Evolutionary conservation across 2,797 vertebrate species (phyloP), one percentile per base, ranked within the genome.

Genomic region (Potorous gilbertii): DNA sequence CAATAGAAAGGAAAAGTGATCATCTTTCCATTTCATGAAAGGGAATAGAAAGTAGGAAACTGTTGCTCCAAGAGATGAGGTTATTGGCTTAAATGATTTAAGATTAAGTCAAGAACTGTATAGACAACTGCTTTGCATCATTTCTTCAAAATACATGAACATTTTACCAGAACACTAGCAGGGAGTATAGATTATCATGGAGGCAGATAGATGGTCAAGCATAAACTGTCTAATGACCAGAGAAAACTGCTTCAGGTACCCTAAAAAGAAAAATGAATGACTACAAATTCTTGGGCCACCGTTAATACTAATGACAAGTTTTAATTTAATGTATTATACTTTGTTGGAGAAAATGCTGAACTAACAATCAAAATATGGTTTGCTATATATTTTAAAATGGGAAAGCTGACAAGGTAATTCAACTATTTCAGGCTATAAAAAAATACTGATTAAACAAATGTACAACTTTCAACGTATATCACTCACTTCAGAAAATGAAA

Each of bases 361-460:
- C n/a, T 91, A 98, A 98, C 98, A 98, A n/a, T 96, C 66, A 90
- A 97, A 95, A 94, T 92, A 94, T 92, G 98, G 97, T 98, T 97
- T 96, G 98, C 95, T 93, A n/a, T 34, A 97, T 94, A 87, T 96
- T 98, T 98, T 95, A 96, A 97, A 95, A 93, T 31, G 95, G 93
- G 96, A 94, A 94, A 98, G 94, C 54, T 97, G 96, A 98, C 92
- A 91, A 90, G 31, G 95, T 95, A 98, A 96, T 96, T 95, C 97
- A 98, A 94, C 0, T 46, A 96, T 96, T 98, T 94, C 94, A 96
- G 93, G 96, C 93, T 97, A 97, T 97, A 97, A 62, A 95, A 62
- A 97, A 98, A 97, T 96, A 96, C 59, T 90, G 95, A 96, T 74
- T 93, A 54, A 92, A 96, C 52, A 94, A 95, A 87, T 3, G 52